Evolutionary conservation across 2,113 vertebrate genomes (phyloP).

Genomic region (Craseonycteris thonglongyai): DNA sequence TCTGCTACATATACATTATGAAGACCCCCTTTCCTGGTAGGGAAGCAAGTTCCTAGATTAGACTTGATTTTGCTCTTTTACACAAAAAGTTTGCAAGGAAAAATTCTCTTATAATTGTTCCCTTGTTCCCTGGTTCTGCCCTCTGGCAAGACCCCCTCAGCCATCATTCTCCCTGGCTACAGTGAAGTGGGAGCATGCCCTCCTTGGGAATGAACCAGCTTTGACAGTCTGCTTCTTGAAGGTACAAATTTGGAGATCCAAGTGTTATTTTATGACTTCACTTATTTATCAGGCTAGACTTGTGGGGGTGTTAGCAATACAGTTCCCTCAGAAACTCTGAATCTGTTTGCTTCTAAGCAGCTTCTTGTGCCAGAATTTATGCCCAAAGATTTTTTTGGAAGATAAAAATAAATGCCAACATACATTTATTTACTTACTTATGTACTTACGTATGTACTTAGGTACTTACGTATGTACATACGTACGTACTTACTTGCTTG

Average conservation of each 20-base stretch:
- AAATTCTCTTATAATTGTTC: neutral
- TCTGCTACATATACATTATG: neutral
- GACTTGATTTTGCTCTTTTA: neutral
- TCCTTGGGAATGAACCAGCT: neutral
- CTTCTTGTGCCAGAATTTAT: neutral
- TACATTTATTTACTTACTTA: neutral
- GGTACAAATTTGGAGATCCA: neutral
- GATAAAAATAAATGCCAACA: neutral
- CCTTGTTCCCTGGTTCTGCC: neutral
- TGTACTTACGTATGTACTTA: too few species aligned
- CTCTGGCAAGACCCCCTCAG: neutral
- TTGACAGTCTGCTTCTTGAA: neutral
- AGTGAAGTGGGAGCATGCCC: neutral
- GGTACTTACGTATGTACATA: too few species aligned
- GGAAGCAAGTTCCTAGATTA: neutral
- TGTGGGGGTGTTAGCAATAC: neutral
- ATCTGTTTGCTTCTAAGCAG: neutral
- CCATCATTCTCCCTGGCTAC: neutral
- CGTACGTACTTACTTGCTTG: too few species aligned
- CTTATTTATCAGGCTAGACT: neutral
- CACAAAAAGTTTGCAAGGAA: too few species aligned
- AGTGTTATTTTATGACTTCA: neutral
- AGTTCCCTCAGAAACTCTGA: neutral
- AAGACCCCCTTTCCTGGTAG: neutral
- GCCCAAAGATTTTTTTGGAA: neutral